These are phyloP conservation scores for Stegodyphus dumicola DNA, from an alignment of 1,140 invertebrate species.

Conservation along the genomic window DNA sequence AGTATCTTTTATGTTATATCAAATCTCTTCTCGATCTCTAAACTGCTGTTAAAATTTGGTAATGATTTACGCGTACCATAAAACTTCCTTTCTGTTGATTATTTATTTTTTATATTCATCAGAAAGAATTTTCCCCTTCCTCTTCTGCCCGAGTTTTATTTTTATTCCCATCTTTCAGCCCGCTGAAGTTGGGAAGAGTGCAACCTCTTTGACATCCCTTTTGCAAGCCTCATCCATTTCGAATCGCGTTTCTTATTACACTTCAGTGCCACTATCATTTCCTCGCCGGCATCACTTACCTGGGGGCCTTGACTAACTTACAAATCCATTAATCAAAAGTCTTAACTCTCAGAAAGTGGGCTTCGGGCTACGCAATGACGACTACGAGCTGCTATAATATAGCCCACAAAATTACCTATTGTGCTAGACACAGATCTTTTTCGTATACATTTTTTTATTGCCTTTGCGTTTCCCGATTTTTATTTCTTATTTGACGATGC, in stretches of 20 bases:
- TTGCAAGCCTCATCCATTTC: not conserved
- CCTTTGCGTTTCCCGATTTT: not conserved
- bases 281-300: constrained; percentile 4
- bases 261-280: constrained; percentile 5
- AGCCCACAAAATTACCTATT: constrained; percentile 41
- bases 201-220: too few species aligned
- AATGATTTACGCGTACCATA: too few species aligned
- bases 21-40: too few species aligned
- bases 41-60: too few species aligned
- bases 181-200: too few species aligned
- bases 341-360: not conserved
- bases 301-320: not conserved
- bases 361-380: constrained; percentile 7
- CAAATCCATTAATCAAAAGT: constrained; percentile 16
- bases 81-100: too few species aligned
- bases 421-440: constrained; percentile 17
- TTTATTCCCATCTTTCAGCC: not conserved
- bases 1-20: too few species aligned
- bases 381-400: constrained; percentile 13
- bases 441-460: constrained; percentile 2
- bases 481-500: not conserved
- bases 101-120: too few species aligned
- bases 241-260: constrained; percentile 3
- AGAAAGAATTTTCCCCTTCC: too few species aligned
- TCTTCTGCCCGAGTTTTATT: not conserved